phyloP scores from a whole-genome alignment of 2,797 vertebrate species.

The Rhinogobio ventralis region DNA sequence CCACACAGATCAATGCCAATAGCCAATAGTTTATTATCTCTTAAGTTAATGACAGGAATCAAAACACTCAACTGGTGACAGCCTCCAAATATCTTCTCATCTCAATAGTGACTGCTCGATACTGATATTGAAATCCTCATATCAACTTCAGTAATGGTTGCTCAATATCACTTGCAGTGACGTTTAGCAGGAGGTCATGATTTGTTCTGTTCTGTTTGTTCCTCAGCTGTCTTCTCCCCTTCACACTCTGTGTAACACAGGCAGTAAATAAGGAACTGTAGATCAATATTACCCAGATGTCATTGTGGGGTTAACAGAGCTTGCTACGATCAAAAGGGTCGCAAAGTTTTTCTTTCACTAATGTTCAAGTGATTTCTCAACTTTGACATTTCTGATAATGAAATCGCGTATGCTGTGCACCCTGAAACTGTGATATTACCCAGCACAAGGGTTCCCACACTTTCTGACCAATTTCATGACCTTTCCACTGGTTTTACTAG shows the following conservation, averaged over 20 bases:
- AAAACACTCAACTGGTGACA: conserved; percentile 20
- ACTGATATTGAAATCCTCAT: conserved; percentile 23
- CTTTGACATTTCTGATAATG: background rate
- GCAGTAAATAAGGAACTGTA: conserved; percentile 20
- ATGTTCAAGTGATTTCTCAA: conserved; percentile 14
- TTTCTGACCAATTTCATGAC: background rate
- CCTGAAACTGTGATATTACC: background rate
- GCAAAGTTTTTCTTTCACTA: conserved; percentile 1
- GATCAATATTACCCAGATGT: conserved; percentile 2
- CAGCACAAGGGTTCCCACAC: background rate
- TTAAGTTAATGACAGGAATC: conserved; percentile 44
- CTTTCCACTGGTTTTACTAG: background rate
- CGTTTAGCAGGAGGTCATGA: conserved; percentile 1
- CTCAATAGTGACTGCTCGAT: background rate
- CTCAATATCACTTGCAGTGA: background rate
- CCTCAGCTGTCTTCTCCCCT: background rate
- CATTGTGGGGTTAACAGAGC: conserved; percentile 20
- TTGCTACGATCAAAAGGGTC: background rate
- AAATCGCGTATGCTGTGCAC: background rate
- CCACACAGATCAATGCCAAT: conserved; percentile 67
- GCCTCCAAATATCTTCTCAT: conserved; percentile 8
- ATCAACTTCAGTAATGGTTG: conserved; percentile 6
- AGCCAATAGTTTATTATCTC: conserved; percentile 45
- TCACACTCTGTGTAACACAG: conserved; percentile 21
- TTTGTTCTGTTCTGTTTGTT: background rate